phyloP scores from a whole-genome alignment of 2,888 invertebrate species.

The Maniola hyperantus region DNA sequence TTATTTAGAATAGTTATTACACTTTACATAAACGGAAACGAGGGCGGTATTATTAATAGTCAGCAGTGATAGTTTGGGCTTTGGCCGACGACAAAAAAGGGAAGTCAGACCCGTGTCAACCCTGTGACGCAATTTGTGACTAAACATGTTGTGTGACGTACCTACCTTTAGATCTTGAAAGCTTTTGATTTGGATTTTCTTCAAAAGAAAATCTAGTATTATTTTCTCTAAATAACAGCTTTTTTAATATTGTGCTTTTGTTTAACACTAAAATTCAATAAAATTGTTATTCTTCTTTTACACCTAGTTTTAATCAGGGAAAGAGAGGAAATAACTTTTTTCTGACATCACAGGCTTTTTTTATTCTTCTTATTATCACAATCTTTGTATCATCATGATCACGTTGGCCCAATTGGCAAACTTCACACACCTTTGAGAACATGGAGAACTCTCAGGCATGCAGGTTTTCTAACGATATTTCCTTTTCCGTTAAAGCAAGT shows the following conservation, averaged over 20 bases:
- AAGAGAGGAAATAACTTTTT: too few relatives aligned
- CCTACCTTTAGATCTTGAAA: constrained; percentile 13
- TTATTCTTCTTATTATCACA: too few relatives aligned
- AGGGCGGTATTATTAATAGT: constrained; percentile 10
- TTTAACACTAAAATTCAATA: too few relatives aligned
- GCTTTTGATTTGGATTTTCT: constrained; percentile 16
- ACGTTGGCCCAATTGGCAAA: too few relatives aligned
- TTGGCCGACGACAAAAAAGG: constrained; percentile 19
- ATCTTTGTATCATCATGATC: too few relatives aligned
- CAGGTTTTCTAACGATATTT: too few relatives aligned
- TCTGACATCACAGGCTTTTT: too few relatives aligned
- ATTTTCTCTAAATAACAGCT: not conserved
- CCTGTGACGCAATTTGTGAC: constrained; percentile 26
- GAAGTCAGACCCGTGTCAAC: constrained; percentile 34
- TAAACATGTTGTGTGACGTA: constrained; percentile 10
- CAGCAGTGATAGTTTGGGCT: constrained; percentile 18
- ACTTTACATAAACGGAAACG: constrained; percentile 3
- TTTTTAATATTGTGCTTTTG: not conserved
- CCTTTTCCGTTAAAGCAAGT: too few relatives aligned
- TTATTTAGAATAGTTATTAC: not conserved
- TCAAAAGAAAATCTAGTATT: not conserved
- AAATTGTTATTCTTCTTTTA: too few relatives aligned
- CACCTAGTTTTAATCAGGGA: too few relatives aligned
- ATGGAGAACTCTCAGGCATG: too few relatives aligned
- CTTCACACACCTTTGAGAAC: too few relatives aligned